These are phyloP conservation scores for Willisornis vidua DNA, from an alignment of 2,113 vertebrate species.

Conservation along the genomic window DNA sequence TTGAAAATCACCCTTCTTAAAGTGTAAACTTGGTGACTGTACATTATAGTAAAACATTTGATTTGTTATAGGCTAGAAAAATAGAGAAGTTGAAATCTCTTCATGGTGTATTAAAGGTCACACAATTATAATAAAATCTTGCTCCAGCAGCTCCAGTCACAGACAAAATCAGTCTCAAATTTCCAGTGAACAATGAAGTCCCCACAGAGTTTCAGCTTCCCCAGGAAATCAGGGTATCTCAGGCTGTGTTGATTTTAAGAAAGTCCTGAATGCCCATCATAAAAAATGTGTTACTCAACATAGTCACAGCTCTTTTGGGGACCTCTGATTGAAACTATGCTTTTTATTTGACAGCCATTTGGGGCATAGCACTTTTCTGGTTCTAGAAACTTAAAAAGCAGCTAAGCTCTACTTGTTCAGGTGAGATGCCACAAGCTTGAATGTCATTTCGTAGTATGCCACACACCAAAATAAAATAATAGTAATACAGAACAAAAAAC, in stretches of 20 bases:
- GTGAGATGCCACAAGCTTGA: neutral
- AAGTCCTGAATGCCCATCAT: slow-evolving; percentile 40
- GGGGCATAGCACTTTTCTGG: slow-evolving; percentile 1
- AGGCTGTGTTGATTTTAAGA: slow-evolving; percentile 61
- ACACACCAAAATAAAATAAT: slow-evolving; percentile 39
- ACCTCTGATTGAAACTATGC: neutral
- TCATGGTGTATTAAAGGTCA: slow-evolving; percentile 66
- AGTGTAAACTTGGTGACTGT: slow-evolving; percentile 65
- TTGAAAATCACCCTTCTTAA: slow-evolving; percentile 62
- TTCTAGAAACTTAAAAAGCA: slow-evolving; percentile 20
- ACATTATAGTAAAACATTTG: slow-evolving; percentile 64
- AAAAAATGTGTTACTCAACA: neutral
- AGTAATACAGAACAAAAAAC: slow-evolving; percentile 25
- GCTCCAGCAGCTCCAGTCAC: slow-evolving; percentile 53
- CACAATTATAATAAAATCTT: slow-evolving; percentile 73
- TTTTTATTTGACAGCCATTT: slow-evolving; percentile 2
- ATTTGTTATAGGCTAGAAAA: slow-evolving; percentile 67
- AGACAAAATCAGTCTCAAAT: slow-evolving; percentile 70
- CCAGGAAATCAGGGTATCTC: slow-evolving; percentile 50
- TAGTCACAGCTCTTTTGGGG: neutral
- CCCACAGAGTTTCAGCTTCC: slow-evolving; percentile 59
- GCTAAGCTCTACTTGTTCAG: neutral
- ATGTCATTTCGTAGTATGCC: neutral
- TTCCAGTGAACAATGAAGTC: slow-evolving; percentile 63
- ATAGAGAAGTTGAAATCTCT: slow-evolving; percentile 63